Percentiles rank a stretch among this genome's conserved stretches.
These are phyloP conservation scores for Lethenteron camtschaticum DNA, from an alignment of 2,113 vertebrate genomes.

Conservation along the genomic window DNA sequence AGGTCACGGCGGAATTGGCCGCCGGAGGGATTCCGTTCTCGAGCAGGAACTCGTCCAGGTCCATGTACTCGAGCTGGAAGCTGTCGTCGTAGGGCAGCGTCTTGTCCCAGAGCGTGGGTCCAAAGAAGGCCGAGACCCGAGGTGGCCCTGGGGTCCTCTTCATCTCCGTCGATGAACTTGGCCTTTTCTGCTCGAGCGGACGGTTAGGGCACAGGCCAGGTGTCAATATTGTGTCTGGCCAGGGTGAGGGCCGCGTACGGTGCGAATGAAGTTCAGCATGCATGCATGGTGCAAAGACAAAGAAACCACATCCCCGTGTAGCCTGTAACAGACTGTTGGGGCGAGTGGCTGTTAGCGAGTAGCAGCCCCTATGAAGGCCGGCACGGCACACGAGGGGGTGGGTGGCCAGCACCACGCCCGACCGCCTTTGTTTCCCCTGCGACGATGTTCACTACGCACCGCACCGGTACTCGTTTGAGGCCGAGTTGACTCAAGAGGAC, in stretches of 20 bases:
- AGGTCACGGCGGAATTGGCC: background rate
- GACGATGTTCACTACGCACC: no score
- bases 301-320: background rate
- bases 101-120: conserved; percentile 96
- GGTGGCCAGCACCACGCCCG: no score
- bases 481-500: no score
- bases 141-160: conserved; percentile 40
- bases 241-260: background rate
- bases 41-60: conserved; percentile 92
- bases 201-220: background rate
- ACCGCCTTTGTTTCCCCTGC: no score
- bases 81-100: conserved; percentile 82
- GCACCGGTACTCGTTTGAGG: no score
- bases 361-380: no score
- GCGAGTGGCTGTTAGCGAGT: background rate
- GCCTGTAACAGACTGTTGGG: background rate
- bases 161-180: conserved; percentile 77
- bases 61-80: conserved; percentile 99
- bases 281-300: background rate
- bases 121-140: conserved; percentile 89
- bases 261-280: background rate
- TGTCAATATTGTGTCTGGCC: background rate
- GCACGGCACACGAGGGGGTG: no score
- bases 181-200: conserved; percentile 36
- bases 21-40: conserved; percentile 91